Evolutionary conservation across 2,888 invertebrate genomes (phyloP), one percentile per base, ranked within the genome.

Genomic region (Melanotus villosus): DNA sequence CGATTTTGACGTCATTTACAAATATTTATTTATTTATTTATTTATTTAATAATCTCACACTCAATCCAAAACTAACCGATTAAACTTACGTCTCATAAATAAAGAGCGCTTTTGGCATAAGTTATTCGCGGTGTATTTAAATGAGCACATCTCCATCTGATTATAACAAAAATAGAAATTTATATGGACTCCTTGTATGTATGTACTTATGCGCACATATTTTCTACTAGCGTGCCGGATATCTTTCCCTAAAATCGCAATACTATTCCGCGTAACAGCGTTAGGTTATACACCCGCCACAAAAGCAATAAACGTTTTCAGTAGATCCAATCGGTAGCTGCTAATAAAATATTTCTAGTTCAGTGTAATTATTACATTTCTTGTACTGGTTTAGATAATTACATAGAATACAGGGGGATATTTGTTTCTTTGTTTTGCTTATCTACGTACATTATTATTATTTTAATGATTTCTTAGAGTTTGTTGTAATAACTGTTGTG

Each of bases 141-240:
- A 67, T 56, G 67, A 60, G 67, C 60, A 41, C 67, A 62, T 67
- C 67, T 62, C 60, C 62, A 67, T 60, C 56, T 67, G 54, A 60
- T 60, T 47, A 62, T 47, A 62, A 23, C n/a, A 67, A 67, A 62
- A 67, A 67, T 67, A 36, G 62, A 45, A 60, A 62, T 67, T 67
- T 67, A 67, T 67, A 45, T 54, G 41, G 36, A 56, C 67, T 62
- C 21, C 6, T 16, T 30, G 23, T 62, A 56, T 38, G 52, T 43
- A 67, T 62, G 60, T 62, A 65, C 59, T 45, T 59, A 64, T 54
- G 41, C 32, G 30, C 41, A 62, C 62, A 64, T 64, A 64, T 64
- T 64, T 64, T 64, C 18, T 41, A 30, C 43, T 64, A 38, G 56
- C 64, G 64, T 64, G 64, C 64, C 26, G 19, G 32, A 21, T 64